phyloP scores from a whole-genome alignment of 2,888 invertebrate genomes.

The Polylopha cassiicola region DNA sequence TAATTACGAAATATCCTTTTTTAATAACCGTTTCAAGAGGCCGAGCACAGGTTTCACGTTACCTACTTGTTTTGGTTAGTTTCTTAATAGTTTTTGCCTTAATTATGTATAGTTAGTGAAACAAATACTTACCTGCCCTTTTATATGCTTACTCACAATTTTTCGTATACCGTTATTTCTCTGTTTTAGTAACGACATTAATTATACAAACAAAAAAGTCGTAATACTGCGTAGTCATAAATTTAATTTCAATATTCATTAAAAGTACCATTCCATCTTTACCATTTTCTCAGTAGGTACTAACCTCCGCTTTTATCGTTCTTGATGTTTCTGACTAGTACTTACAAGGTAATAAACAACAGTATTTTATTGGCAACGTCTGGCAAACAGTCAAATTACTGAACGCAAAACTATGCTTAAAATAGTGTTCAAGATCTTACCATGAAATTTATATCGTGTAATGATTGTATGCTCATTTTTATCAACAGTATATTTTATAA shows the following conservation, averaged over 20 bases:
- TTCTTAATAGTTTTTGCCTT: too few species aligned
- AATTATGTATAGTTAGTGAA: too few species aligned
- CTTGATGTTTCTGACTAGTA: slow-evolving; percentile 2
- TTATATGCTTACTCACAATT: too few species aligned
- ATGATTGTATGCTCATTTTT: not conserved
- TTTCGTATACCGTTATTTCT: not conserved
- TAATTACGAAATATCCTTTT: slow-evolving; percentile 10
- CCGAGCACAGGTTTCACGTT: slow-evolving; percentile 9
- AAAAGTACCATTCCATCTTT: too few species aligned
- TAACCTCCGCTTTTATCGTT: slow-evolving; percentile 3
- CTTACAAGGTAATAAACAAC: slow-evolving; percentile 4
- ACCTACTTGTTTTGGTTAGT: too few species aligned
- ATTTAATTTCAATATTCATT: too few species aligned
- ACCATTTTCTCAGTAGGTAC: not conserved
- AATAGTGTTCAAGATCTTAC: slow-evolving; percentile 3
- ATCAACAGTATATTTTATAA: not conserved
- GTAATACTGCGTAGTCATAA: too few species aligned
- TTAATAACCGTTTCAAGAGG: slow-evolving; percentile 5
- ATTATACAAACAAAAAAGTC: too few species aligned
- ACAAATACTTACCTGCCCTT: too few species aligned
- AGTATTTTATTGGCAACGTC: slow-evolving; percentile 4
- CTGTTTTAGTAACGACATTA: not conserved
- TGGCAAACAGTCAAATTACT: slow-evolving; percentile 2
- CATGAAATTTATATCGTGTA: slow-evolving; percentile 5
- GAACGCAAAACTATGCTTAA: slow-evolving; percentile 2